These are phyloP conservation scores for Holacanthus passer DNA, from an alignment of 2,113 vertebrate species.

Conservation along the genomic window DNA sequence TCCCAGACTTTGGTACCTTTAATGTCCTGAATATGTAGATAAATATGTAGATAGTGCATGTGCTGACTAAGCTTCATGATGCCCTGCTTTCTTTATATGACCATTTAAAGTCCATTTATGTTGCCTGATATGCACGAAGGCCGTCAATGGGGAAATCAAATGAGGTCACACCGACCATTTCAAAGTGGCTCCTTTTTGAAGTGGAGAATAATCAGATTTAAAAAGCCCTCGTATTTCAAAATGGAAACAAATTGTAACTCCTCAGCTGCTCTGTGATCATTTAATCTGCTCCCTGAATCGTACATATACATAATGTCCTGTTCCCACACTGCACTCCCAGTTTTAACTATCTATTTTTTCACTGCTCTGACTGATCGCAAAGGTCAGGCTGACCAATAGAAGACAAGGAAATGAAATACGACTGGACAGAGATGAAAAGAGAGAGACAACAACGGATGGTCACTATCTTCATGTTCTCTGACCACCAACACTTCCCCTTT, in stretches of 20 bases:
- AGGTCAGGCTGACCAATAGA: conserved; percentile 67
- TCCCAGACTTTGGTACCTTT: conserved; percentile 41
- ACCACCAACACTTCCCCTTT: conserved; percentile 16
- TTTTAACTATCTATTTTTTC: conserved; percentile 44
- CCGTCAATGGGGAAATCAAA: conserved; percentile 23
- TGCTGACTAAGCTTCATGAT: conserved; percentile 21
- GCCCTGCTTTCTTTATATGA: conserved; percentile 6
- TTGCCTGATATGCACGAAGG: conserved; percentile 22
- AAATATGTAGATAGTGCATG: conserved; percentile 40
- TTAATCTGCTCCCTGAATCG: conserved; percentile 29
- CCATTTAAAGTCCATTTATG: conserved; percentile 57
- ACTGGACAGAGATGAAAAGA: conserved; percentile 36
- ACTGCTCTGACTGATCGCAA: conserved; percentile 44
- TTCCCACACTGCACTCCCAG: conserved; percentile 46
- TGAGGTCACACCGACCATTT: conserved; percentile 40
- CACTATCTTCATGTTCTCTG: conserved; percentile 27
- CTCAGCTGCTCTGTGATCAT: conserved; percentile 43
- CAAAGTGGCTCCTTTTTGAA: conserved; percentile 45
- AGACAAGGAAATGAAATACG: conserved; percentile 66
- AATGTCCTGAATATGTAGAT: conserved; percentile 50
- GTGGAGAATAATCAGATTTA: conserved; percentile 53
- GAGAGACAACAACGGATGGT: neutral
- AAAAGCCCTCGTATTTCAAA: conserved; percentile 40
- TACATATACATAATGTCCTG: conserved; percentile 37
- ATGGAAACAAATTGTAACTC: conserved; percentile 45